phyloP scores from a whole-genome alignment of 1,140 invertebrate genomes.

The Ceratosolen solmsi region DNA sequence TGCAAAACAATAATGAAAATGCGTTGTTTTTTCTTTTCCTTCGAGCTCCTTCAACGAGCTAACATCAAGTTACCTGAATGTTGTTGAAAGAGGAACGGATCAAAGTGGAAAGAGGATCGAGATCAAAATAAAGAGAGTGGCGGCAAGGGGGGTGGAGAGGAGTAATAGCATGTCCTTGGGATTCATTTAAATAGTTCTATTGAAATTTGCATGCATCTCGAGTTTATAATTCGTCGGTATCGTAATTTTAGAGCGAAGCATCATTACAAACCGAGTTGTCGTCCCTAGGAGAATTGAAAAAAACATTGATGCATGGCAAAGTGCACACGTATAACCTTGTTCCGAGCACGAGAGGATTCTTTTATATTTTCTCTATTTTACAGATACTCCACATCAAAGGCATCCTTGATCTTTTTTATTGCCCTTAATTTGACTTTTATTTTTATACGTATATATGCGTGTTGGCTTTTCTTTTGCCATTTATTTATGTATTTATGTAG shows the following conservation, averaged over 20 bases:
- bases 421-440: slow-evolving; percentile 22
- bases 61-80: too few species aligned
- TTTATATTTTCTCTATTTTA: slow-evolving; percentile 6
- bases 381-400: not conserved
- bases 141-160: too few species aligned
- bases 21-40: too few species aligned
- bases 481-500: not conserved
- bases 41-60: too few species aligned
- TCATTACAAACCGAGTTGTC: not conserved
- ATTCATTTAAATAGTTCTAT: not conserved
- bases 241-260: slow-evolving; percentile 22
- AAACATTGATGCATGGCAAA: not conserved
- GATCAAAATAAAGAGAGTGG: too few species aligned
- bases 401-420: slow-evolving; percentile 39
- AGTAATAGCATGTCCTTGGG: too few species aligned
- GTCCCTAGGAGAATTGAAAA: slow-evolving; percentile 3
- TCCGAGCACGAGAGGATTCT: slow-evolving; percentile 17
- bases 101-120: too few species aligned
- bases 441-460: slow-evolving; percentile 15
- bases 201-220: not conserved
- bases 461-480: slow-evolving; percentile 9
- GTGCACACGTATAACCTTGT: slow-evolving; percentile 35
- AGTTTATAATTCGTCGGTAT: not conserved
- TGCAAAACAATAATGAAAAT: not conserved
- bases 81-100: too few species aligned